Evolutionary conservation across 2,888 invertebrate species (phyloP).

Genomic region (Camponotus fellah): DNA sequence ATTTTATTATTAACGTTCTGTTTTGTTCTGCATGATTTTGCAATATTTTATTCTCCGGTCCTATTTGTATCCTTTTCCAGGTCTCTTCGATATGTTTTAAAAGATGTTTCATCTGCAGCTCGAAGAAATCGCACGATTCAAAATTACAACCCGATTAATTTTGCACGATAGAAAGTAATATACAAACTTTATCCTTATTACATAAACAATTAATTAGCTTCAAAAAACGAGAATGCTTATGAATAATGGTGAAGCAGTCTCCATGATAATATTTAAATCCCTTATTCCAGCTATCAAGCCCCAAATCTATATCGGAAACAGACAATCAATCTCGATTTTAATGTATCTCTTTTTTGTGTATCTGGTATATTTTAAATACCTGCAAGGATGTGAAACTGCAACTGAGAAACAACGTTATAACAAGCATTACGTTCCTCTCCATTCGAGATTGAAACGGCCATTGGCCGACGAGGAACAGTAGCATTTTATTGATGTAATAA

Average conservation of each 20-base stretch:
- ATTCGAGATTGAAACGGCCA: conserved; percentile 36
- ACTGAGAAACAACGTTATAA: neutral
- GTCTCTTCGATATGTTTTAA: conserved; percentile 55
- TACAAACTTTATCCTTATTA: conserved; percentile 19
- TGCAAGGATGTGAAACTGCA: neutral
- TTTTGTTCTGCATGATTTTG: conserved; percentile 11
- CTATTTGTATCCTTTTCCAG: conserved; percentile 28
- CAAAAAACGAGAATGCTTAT: neutral
- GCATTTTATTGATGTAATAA: conserved; percentile 10
- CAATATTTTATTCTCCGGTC: conserved; percentile 19
- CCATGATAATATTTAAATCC: conserved; percentile 21
- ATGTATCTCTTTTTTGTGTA: neutral
- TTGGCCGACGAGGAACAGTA: neutral
- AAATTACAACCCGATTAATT: neutral
- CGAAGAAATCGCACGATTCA: conserved; percentile 11
- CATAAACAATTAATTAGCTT: conserved; percentile 3
- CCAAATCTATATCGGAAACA: neutral
- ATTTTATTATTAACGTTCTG: neutral
- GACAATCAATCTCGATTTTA: neutral
- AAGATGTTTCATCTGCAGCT: conserved; percentile 60
- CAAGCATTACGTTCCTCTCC: neutral
- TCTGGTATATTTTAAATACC: conserved; percentile 10
- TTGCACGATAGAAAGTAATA: neutral
- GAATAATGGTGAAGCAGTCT: neutral
- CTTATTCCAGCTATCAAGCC: conserved; percentile 16